phyloP scores from a whole-genome alignment of 1,140 invertebrate genomes.

The Ooceraea biroi region DNA sequence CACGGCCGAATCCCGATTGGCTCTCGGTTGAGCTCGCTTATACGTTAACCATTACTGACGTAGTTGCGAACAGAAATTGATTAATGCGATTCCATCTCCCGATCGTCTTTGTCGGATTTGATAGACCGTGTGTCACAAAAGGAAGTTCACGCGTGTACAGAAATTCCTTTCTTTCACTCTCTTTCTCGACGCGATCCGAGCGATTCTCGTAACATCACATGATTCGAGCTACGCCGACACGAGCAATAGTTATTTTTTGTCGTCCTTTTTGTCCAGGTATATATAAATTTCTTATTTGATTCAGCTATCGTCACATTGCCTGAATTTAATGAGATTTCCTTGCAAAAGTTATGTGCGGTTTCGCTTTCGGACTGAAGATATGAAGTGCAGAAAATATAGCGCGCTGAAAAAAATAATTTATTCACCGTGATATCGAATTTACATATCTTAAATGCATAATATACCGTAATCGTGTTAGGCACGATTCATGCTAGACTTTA shows the following conservation, averaged over 20 bases:
- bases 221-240: too few species aligned
- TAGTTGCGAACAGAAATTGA: constrained; percentile 36
- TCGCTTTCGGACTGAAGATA: too few species aligned
- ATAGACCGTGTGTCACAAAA: neutral
- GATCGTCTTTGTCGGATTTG: constrained; percentile 12
- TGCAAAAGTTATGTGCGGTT: neutral
- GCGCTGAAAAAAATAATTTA: neutral
- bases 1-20: constrained; percentile 43
- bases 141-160: neutral
- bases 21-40: constrained; percentile 34
- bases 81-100: constrained; percentile 31
- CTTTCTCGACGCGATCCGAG: neutral
- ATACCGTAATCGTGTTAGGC: neutral
- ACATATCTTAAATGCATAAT: neutral
- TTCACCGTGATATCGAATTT: neutral
- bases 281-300: constrained; percentile 19
- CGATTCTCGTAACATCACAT: neutral
- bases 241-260: constrained; percentile 14
- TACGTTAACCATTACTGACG: constrained; percentile 35
- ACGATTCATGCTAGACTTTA: too few species aligned
- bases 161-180: neutral
- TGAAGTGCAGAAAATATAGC: too few species aligned
- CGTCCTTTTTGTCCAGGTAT: neutral
- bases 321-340: constrained; percentile 13
- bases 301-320: neutral